Evolutionary conservation across 2,888 invertebrate species (phyloP).

Genomic region (Zaprionus bogoriensis): DNA sequence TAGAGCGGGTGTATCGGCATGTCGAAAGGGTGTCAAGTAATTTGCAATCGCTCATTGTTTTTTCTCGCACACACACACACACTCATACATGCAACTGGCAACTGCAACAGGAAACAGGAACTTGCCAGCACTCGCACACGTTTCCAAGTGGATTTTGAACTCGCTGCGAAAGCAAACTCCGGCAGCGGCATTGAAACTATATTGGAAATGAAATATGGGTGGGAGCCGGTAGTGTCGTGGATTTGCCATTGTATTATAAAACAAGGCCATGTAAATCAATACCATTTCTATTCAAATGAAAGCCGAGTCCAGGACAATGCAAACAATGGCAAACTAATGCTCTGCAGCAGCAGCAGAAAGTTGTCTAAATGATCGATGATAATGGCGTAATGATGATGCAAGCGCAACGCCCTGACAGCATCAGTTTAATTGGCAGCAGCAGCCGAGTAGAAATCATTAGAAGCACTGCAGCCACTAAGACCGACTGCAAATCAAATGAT

Average conservation of each 20-base stretch:
- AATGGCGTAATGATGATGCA: constrained; percentile 18
- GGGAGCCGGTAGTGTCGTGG: constrained; percentile 37
- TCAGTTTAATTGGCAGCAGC: constrained; percentile 13
- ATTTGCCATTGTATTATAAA: constrained; percentile 59
- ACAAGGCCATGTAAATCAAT: constrained; percentile 63
- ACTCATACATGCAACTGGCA: constrained; percentile 13
- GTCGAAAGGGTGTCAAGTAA: constrained; percentile 49
- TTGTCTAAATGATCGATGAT: constrained; percentile 39
- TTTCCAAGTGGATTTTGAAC: constrained; percentile 3
- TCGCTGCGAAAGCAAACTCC: constrained; percentile 2
- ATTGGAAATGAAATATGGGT: constrained; percentile 62
- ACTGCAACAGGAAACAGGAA: constrained; percentile 44
- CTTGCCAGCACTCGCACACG: constrained; percentile 10
- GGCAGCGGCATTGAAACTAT: constrained; percentile 35
- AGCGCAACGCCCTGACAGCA: not conserved
- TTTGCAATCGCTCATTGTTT: constrained; percentile 51
- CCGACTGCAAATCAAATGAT: not conserved
- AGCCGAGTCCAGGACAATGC: constrained; percentile 1
- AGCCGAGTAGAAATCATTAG: not conserved
- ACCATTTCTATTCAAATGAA: constrained; percentile 27
- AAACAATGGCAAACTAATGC: constrained; percentile 40
- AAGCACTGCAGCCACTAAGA: not conserved
- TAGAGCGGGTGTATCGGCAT: not conserved
- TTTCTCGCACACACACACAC: constrained; percentile 10
- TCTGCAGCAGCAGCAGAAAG: not conserved